Base-by-base conservation (phyloP, 2,113 vertebrate genomes). In the Sterna hirundo region DNA sequence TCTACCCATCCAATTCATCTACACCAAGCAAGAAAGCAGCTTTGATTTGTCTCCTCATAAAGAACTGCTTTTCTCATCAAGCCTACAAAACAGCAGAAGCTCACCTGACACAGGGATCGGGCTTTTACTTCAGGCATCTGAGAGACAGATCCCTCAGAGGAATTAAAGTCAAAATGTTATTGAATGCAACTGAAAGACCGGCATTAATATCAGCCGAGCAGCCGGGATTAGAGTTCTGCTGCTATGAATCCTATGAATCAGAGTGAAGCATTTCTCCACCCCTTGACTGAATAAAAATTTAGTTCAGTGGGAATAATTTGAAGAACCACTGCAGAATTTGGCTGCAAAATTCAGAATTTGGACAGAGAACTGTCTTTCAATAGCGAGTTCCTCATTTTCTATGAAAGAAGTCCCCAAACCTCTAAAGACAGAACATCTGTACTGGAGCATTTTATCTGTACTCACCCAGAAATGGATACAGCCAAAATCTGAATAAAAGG, bases 91-190 rank as follows among this genome's bases (percentile, higher is more conserved):
- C 18, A 93, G 55, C 29, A 96, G 68, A 82, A 95, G 29, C 38
- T 55, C 26, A 90, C 71, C 66, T 93, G 58, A 90, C 69, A 77
- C 11, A 52, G n/a, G 23, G 54, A 60, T 69, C 0, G 0, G 54
- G 78, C 55, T 94, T 94, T 61, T 90, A 87, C 49, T 92, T 83
- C 36, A 90, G 84, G 46, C 46, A 62, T 49, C 49, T 83, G 40
- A 40, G 58, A 95, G 78, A 85, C 58, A 91, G 58, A 93, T 88
- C 29, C 38, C 27, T 66, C 58, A 62, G 42, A 74, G 70, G 92
- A 96, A 91, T 95, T 96, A 83, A 94, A 89, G 58, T 58, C 15
- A 90, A 90, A 94, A 90, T 30, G 82, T 83, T 93, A 80, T 44
- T 93, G 87, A 96, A 83, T 87, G 78, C 42, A 87, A 66, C 21